phyloP scores from a whole-genome alignment of 2,888 invertebrate genomes.

The Osedax frankpressi region DNA sequence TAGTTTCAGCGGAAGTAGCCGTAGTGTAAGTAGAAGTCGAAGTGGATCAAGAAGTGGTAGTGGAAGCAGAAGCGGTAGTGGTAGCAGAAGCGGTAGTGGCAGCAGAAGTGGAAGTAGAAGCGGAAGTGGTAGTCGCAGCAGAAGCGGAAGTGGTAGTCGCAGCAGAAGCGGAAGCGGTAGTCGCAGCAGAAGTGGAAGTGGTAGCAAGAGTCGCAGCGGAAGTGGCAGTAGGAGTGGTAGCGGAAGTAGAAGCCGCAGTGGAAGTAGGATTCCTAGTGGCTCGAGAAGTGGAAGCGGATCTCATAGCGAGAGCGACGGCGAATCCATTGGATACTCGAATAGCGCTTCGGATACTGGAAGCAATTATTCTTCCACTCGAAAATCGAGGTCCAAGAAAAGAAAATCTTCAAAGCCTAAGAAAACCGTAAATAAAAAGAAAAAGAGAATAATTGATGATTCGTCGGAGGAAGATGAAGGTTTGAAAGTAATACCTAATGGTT shows the following conservation, averaged over 20 bases:
- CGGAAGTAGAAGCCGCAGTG: neutral
- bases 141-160: neutral
- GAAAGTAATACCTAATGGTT: too few species aligned
- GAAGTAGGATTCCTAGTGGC: conserved; percentile 5
- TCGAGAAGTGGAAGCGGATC: conserved; percentile 7
- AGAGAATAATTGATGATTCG: neutral
- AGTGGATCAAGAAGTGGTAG: conserved; percentile 9
- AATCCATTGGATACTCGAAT: neutral
- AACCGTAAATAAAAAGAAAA: neutral
- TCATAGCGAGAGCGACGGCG: neutral
- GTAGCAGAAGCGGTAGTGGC: neutral
- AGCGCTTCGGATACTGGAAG: neutral
- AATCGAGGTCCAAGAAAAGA: neutral
- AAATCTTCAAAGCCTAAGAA: neutral
- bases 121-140: neutral
- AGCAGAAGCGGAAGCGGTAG: conserved; percentile 11
- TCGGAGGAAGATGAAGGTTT: neutral
- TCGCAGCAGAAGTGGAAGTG: neutral
- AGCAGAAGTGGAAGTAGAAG: neutral
- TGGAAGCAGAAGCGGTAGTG: neutral
- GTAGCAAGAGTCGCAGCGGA: neutral
- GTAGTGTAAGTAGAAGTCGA: conserved; percentile 13
- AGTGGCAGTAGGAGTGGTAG: neutral
- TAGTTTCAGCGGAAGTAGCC: conserved; percentile 3
- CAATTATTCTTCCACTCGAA: neutral